Evolutionary conservation across 2,888 invertebrate genomes (phyloP), one percentile per base, ranked within the genome.

Genomic region (Andricus curvator): DNA sequence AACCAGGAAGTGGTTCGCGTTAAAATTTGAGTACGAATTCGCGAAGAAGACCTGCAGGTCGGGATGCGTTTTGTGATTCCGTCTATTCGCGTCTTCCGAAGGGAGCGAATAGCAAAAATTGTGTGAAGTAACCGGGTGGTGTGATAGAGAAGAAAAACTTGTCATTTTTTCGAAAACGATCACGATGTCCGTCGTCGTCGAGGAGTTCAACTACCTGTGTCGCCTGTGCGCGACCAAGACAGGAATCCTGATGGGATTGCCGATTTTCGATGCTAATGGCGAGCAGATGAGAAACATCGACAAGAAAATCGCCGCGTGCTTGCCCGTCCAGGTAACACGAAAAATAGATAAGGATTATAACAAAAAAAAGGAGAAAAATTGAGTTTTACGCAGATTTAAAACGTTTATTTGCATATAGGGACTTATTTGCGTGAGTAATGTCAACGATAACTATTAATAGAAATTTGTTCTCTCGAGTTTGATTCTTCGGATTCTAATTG

Each of bases 271-370:
- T 85, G 93, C 93, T 17, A 48, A 48, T 86, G 94, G 94, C 79
- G 93, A 93, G 80, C 92, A 93, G 82, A 91, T 92, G 82, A 89
- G 94, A 83, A 93, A 94, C 90, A 93, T 95, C 67, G 93, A 93
- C 85, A 94, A 94, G 90, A 95, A 95, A 91, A 95, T 95, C 81
- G 93, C 93, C 84, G 93, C 93, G 79, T 95, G 94, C 90, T 93
- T 95, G 88, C 94, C 94, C 78, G 92, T 95, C 66, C 94, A 94
- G 93, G 95, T 94, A 90, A 91, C 67, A 76, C 66, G 48, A 29
- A 64, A 29, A 64, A 64, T 60, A 29, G 15, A 15, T 64, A 6
- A 51, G 6, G 8, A 51, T n/a, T n/a, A 20, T n/a, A 51, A 8
- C 37, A 37, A 37, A 51, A 22, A 9, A 17, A 22, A 70, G 51